A percentile compares a stretch with the other conserved stretches of the same genome.
Evolutionary conservation across 2,113 vertebrate genomes (phyloP).

Genomic region (Pangasianodon gigas): DNA sequence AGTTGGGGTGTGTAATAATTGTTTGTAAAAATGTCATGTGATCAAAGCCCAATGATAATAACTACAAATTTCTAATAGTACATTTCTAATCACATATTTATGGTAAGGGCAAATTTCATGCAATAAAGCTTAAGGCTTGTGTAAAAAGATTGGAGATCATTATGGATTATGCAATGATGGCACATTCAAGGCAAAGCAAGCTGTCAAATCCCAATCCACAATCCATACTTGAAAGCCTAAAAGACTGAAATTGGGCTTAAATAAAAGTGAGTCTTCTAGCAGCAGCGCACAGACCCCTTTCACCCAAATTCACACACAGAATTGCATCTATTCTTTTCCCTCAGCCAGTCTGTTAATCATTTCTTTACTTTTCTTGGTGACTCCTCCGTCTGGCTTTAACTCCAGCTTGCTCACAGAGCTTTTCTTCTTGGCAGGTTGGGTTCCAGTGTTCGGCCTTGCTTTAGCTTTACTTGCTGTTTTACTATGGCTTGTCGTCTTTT

Average conservation of each 20-base stretch:
- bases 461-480: constrained; percentile 89
- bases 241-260: constrained; percentile 48
- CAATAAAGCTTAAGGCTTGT: constrained; percentile 43
- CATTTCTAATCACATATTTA: constrained; percentile 24
- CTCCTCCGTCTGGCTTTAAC: constrained; percentile 75
- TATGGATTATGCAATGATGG: constrained; percentile 21
- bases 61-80: constrained; percentile 29
- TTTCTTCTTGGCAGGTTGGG: constrained; percentile 91
- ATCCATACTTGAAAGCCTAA: constrained; percentile 8
- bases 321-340: constrained; percentile 84
- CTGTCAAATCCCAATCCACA: constrained; percentile 23
- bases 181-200: constrained; percentile 40
- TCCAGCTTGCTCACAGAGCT: constrained; percentile 65
- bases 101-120: constrained; percentile 42
- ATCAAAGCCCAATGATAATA: constrained; percentile 9
- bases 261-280: constrained; percentile 73
- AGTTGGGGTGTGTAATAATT: constrained; percentile 2
- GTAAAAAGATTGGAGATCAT: background rate
- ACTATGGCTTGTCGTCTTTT: constrained; percentile 87
- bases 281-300: constrained; percentile 77
- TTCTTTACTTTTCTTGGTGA: constrained; percentile 94
- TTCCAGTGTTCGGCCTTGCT: constrained; percentile 84
- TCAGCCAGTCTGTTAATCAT: constrained; percentile 99
- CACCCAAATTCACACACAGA: constrained; percentile 22
- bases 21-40: constrained; percentile 3